Evolutionary conservation across 2,113 vertebrate species (phyloP), one percentile per base, ranked within the genome.

Genomic region (Syngnathus scovelli): DNA sequence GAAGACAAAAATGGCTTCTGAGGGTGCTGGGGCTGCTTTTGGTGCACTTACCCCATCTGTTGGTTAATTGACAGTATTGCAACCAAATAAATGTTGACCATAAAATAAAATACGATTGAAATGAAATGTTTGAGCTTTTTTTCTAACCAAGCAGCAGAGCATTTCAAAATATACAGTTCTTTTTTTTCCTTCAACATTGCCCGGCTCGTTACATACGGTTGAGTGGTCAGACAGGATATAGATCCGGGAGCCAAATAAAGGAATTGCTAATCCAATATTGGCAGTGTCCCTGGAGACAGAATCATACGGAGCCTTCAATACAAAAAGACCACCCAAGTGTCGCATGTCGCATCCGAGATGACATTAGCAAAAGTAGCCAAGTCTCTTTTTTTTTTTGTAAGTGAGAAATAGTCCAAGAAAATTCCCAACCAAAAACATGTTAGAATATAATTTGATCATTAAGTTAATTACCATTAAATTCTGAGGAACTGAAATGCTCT

Each of bases 221-320:
- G 63, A 37, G 7, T 37, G 48, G 18, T 48, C 1, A 36, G n/a
- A 70, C 78, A 74, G 82, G 78, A 84, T 79, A 52, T 78, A 71
- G 54, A 83, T 72, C 74, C 68, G 68, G 70, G 78, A 72, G 13
- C 65, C 43, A 60, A 61, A 41, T 76, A 71, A n/a, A 69, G 51
- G 67, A 59, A 33, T 75, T 51, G 62, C 77, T 72, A 72, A 76
- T 76, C 78, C 86, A 84, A 74, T 85, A 78, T 84, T 86, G 87
- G 78, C 80, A 65, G 82, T 85, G 72, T 75, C 83, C 88, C 67
- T 76, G 81, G 87, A 80, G 75, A 89, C 76, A 12, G 61, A 83
- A 76, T 69, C 64, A 60, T 33, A 13, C 21, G 69, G 71, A 46
- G 69, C 60, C 43, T 6, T 62, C 1, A 43, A 23, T 27, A 56